phyloP scores from a whole-genome alignment of 2,797 vertebrate species.

The Acomys russatus region DNA sequence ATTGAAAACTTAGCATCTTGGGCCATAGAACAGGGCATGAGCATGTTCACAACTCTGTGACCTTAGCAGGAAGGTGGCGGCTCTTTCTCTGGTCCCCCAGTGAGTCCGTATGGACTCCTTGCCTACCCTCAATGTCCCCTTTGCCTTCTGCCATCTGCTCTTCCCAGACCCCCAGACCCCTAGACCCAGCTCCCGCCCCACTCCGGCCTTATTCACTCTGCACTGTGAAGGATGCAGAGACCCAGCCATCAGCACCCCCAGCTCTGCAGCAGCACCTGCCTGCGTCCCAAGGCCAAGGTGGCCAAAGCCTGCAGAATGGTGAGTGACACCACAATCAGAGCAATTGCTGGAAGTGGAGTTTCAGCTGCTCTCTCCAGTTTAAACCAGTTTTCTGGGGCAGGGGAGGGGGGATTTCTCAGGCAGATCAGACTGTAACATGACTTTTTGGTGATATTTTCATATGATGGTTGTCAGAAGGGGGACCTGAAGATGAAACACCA shows the following conservation, averaged over 20 bases:
- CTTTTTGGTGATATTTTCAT: neutral
- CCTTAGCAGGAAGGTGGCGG: neutral
- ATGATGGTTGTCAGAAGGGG: rapidly evolving
- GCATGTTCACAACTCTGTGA: constrained; percentile 46
- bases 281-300: neutral
- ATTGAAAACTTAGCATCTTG: neutral
- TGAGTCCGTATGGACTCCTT: too few relatives aligned
- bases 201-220: too few relatives aligned
- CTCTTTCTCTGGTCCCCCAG: neutral
- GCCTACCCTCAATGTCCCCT: neutral
- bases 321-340: neutral
- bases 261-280: neutral
- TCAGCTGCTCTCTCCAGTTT: neutral
- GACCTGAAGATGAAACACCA: neutral
- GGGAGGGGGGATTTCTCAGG: neutral
- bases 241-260: neutral
- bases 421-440: neutral
- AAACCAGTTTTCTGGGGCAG: neutral
- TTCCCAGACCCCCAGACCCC: neutral
- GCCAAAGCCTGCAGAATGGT: neutral
- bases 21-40: constrained; percentile 34
- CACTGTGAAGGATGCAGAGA: too few relatives aligned
- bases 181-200: too few relatives aligned
- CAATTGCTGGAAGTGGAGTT: neutral
- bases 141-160: rapidly evolving